Evolutionary conservation across 2,113 vertebrate species (phyloP), one percentile per base, ranked within the genome.

Genomic region (Oncorhynchus clarkii): DNA sequence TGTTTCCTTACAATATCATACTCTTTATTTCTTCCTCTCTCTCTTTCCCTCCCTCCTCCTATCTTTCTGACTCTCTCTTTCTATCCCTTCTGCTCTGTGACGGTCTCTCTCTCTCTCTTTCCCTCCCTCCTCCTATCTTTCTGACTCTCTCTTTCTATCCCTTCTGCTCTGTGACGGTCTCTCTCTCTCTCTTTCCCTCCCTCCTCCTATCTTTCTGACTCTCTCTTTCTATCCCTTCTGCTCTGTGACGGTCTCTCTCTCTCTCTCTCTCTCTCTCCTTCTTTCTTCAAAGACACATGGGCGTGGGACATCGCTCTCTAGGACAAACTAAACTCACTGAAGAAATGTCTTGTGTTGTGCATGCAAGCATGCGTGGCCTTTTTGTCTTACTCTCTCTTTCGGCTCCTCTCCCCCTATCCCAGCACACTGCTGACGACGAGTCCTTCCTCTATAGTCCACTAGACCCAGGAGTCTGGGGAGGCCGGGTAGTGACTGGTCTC

Each of bases 401-500:
- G 1, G 34, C 45, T 4, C 45, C 45, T 31, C 22, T 20, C 14
- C 14, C 59, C 70, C 45, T 24, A 54, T 62, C 18, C 7, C n/a
- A n/a, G 20, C 59, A 62, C 59, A n/a, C 59, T 60, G n/a, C 18
- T 16, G n/a, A 62, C n/a, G 59, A 62, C 39, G 45, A 3, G 31
- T 59, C 59, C 80, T 65, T 62, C 27, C 84, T 76, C 82, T 86
- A 26, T n/a, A 76, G 80, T 67, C 79, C 92, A 39, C 95, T 93
- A 99, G 91, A 99, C 97, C 98, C 98, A 99, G 89, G 98, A 99
- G 93, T 99, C 98, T 51, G 98, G 98, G 75, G 98, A 99, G 90
- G 97, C 98, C 45, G 98, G 98, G 90, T 99, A 99, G 95, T 99
- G 98, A 93, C 98, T 99, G 86, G 97, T 99, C 94, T 99, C 98